A percentile compares a stretch with the other conserved stretches of the same genome.
Conservation (phyloP, 2,888 invertebrate genomes). For the Leucophenga montana region DNA sequence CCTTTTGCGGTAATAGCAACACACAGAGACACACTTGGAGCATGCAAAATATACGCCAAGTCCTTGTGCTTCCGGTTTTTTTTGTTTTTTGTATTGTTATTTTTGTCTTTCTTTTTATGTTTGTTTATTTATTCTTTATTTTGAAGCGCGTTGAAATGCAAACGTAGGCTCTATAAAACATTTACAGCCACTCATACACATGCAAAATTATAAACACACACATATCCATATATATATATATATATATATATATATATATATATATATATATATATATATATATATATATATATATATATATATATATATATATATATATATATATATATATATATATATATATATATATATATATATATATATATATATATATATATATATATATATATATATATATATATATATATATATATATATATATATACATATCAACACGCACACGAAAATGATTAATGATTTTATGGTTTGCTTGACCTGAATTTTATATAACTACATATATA, state of each 20-base stretch:
- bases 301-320: slow-evolving; percentile 43
- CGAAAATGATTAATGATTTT: slow-evolving; percentile 71
- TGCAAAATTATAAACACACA: slow-evolving; percentile 31
- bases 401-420: slow-evolving; percentile 42
- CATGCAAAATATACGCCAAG: neutral
- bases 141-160: neutral
- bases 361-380: slow-evolving; percentile 43
- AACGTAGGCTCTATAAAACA: slow-evolving; percentile 18
- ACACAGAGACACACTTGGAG: neutral
- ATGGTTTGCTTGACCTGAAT: slow-evolving; percentile 71
- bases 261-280: slow-evolving; percentile 43
- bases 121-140: slow-evolving; percentile 4
- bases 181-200: slow-evolving; percentile 15
- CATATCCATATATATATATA: slow-evolving; percentile 40
- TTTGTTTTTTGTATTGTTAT: slow-evolving; percentile 14
- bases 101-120: slow-evolving; percentile 1
- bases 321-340: slow-evolving; percentile 43
- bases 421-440: slow-evolving; percentile 61
- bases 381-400: slow-evolving; percentile 43
- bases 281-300: slow-evolving; percentile 43
- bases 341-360: slow-evolving; percentile 43
- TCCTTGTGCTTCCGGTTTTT: slow-evolving; percentile 16
- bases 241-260: slow-evolving; percentile 41
- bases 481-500: slow-evolving; percentile 48
- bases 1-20: slow-evolving; percentile 43